Percentiles rank a stretch among this genome's conserved stretches.
phyloP scores from a whole-genome alignment of 2,888 invertebrate species.

The Scaptomyza cyrtandrae region DNA sequence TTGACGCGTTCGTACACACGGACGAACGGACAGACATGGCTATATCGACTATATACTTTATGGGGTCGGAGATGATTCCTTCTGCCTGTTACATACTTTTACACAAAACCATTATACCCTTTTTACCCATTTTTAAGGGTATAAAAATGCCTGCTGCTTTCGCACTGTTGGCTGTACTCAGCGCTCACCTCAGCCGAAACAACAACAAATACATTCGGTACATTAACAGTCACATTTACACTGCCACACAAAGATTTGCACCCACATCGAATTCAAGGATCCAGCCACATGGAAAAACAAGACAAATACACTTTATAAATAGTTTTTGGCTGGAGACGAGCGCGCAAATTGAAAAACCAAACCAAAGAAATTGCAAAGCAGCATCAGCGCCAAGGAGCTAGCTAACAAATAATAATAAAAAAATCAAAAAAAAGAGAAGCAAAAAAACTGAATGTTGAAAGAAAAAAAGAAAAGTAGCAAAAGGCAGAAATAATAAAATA shows the following conservation, averaged over 20 bases:
- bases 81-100: too few relatives aligned
- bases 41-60: too few relatives aligned
- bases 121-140: too few relatives aligned
- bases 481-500: constrained; percentile 76
- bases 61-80: too few relatives aligned
- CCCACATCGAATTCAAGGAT: constrained; percentile 34
- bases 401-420: not conserved
- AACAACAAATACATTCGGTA: not conserved
- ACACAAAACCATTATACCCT: too few relatives aligned
- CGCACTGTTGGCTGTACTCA: constrained; percentile 6
- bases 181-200: constrained; percentile 28
- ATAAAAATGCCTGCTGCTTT: constrained; percentile 22
- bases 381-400: constrained; percentile 2
- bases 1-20: too few relatives aligned
- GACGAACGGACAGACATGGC: too few relatives aligned
- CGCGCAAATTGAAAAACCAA: constrained; percentile 73
- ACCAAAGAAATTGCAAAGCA: constrained; percentile 21
- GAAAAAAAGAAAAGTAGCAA: constrained; percentile 47
- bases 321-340: constrained; percentile 70
- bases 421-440: not conserved
- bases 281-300: constrained; percentile 59
- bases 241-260: constrained; percentile 8
- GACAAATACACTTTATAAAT: constrained; percentile 77
- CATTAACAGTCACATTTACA: constrained; percentile 14
- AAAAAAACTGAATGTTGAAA: not conserved